Evolutionary conservation across 2,113 vertebrate genomes (phyloP).

Genomic region (Rhabdornis inornatus): DNA sequence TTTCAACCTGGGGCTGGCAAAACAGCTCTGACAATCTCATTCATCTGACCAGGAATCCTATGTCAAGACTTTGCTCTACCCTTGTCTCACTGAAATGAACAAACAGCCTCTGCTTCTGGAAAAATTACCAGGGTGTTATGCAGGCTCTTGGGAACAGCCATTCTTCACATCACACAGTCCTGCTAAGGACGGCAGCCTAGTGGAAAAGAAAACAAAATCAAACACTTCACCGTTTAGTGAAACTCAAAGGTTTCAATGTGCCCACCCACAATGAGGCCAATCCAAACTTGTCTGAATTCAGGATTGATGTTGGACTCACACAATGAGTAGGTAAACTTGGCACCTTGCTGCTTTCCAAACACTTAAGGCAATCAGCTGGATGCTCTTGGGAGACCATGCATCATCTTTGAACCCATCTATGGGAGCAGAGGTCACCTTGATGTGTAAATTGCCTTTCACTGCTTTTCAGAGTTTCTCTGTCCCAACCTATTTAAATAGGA

Average conservation of each 20-base stretch:
- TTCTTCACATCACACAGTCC: background rate
- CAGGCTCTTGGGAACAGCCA: background rate
- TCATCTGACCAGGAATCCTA: background rate
- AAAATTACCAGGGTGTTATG: background rate
- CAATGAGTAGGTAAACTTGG: slow-evolving; percentile 37
- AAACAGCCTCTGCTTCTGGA: background rate
- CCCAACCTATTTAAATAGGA: background rate
- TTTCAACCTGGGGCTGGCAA: background rate
- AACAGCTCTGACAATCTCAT: background rate
- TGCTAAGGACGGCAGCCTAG: background rate
- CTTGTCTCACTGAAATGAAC: background rate
- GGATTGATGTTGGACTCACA: background rate
- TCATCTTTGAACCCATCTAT: background rate
- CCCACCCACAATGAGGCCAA: background rate
- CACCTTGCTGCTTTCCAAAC: background rate
- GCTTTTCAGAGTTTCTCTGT: background rate
- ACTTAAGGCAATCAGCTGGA: background rate
- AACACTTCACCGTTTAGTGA: background rate
- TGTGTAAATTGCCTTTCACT: background rate
- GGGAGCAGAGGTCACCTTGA: background rate
- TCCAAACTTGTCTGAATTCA: slow-evolving; percentile 24
- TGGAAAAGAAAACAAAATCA: slow-evolving; percentile 31
- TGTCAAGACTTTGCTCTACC: background rate
- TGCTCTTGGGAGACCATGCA: background rate
- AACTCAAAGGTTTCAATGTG: slow-evolving; percentile 1